Base-by-base conservation (phyloP, 2,797 vertebrate species). In the Macroramphosus scolopax region DNA sequence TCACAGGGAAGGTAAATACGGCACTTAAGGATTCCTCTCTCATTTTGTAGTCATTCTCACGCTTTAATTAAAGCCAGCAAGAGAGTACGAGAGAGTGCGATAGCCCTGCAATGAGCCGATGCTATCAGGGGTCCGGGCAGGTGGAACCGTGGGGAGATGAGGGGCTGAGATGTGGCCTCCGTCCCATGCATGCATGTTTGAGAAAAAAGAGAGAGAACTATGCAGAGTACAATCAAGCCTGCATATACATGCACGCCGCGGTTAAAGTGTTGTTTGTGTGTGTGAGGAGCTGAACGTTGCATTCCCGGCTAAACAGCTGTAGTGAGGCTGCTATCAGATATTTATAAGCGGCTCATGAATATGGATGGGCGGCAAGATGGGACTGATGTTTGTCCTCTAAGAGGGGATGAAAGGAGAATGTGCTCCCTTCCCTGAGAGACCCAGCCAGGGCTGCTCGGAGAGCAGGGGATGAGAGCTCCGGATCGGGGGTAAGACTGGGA, bases 351-450 rank as follows among this genome's bases (percentile, higher is more conserved):
- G 46, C 81, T 92, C 89, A 91, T 92, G 88, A 91, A 92, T 92
- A 91, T 91, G 89, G 85, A 90, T 89, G 82, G 66, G 50, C 58
- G 58, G 79, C 49, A 57, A 88, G 87, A 90, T 86, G 85, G 88
- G 86, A 88, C 88, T 89, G 88, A 90, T 89, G 90, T 91, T 89
- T 91, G 91, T 91, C 91, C 91, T 92, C 89, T 88, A 90, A 89
- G 82, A 89, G 84, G 74, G 86, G 88, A 91, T 90, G 88, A 91
- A 91, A 92, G 88, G 89, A 84, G 88, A 89, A 89, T 77, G 75
- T 76, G 78, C 75, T 84, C 78, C 72, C 64, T 78, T 88, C 83
- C 83, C 83, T 49, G 38, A 84, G 83, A 86, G 86, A 80, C 76
- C 70, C 71, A 86, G 79, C 78, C 85, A 80, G 77, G 80, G 81